Conservation (phyloP, 2,113 vertebrate species). For the Rutilus rutilus region DNA sequence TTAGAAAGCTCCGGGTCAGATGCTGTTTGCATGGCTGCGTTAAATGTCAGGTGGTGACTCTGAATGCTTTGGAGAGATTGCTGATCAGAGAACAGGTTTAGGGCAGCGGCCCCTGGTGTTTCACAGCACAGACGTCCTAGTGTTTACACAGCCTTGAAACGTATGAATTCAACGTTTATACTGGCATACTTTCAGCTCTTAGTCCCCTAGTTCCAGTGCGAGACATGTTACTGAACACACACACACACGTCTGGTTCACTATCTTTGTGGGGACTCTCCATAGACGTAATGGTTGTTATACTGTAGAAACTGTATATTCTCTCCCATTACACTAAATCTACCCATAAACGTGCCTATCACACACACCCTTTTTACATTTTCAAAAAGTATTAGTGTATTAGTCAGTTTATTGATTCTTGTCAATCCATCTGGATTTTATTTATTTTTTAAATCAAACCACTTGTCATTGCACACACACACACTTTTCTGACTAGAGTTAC, state of each 20-base stretch:
- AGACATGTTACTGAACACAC: neutral
- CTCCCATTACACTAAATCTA: no score
- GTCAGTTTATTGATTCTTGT: neutral
- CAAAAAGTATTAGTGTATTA: neutral
- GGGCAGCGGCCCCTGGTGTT: slow-evolving; percentile 4
- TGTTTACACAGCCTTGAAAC: slow-evolving; percentile 2
- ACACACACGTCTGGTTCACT: no score
- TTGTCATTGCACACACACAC: neutral
- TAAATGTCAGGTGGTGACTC: slow-evolving; percentile 37
- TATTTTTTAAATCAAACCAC: neutral
- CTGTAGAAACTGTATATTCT: no score
- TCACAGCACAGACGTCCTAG: neutral
- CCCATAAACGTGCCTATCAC: no score
- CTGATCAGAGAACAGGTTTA: slow-evolving; percentile 8
- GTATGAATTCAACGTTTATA: neutral
- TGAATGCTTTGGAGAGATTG: neutral
- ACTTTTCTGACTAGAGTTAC: no score
- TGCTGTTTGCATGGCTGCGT: slow-evolving; percentile 26
- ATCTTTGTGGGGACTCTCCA: no score
- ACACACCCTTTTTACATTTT: no score
- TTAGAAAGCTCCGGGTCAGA: neutral
- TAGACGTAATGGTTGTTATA: no score
- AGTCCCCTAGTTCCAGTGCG: neutral
- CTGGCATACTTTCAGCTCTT: neutral
- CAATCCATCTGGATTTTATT: neutral